These are phyloP conservation scores for Hoplostethus atlanticus DNA, from an alignment of 2,797 vertebrate genomes.

Conservation along the genomic window DNA sequence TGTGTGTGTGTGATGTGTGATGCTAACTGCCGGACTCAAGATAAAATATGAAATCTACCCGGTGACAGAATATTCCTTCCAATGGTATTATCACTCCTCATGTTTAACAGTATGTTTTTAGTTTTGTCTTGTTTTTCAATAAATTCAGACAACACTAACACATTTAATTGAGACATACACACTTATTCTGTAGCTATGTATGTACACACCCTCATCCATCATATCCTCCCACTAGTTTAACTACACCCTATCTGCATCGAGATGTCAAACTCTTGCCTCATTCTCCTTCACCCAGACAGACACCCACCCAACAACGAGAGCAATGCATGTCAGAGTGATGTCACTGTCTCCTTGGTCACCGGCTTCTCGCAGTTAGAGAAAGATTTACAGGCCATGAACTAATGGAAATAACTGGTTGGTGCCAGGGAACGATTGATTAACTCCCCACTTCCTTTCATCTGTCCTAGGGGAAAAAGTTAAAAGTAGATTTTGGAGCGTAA, in stretches of 20 bases:
- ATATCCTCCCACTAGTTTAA: background rate
- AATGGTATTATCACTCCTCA: background rate
- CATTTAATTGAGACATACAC: background rate
- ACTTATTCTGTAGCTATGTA: background rate
- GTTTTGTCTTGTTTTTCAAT: background rate
- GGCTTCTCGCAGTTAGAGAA: conserved; percentile 43
- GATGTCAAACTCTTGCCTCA: conserved; percentile 32
- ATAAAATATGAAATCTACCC: background rate
- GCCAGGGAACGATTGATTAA: conserved; percentile 62
- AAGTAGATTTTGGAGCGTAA: conserved; percentile 50
- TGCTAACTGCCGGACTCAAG: too few relatives aligned
- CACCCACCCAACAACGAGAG: conserved; percentile 12
- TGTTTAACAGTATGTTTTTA: background rate
- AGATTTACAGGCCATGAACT: conserved; percentile 47
- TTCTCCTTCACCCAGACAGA: conserved; percentile 28
- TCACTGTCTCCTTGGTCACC: conserved; percentile 58
- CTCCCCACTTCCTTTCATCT: conserved; percentile 34
- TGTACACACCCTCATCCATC: too few relatives aligned
- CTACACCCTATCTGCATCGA: conserved; percentile 8
- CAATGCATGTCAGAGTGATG: conserved; percentile 44
- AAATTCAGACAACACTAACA: background rate
- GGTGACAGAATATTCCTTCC: background rate
- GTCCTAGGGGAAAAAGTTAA: conserved; percentile 35
- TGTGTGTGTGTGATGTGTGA: too few relatives aligned
- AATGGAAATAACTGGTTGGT: conserved; percentile 59